Evolutionary conservation across 2,113 vertebrate species (phyloP).

Genomic region (Piprites chloris): DNA sequence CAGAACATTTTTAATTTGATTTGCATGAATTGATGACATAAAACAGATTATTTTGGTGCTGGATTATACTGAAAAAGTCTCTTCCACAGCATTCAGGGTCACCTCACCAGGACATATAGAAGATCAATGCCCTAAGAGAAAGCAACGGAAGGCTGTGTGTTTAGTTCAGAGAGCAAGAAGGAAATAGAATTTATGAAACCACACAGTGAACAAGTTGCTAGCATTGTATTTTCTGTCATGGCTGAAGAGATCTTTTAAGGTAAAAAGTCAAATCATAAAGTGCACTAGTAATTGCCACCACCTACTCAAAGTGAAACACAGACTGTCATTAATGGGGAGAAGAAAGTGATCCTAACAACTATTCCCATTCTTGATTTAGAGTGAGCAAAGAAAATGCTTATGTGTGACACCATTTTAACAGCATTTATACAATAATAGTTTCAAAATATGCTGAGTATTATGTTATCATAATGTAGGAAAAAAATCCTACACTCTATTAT

Average conservation of each 20-base stretch:
- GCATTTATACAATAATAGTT: neutral
- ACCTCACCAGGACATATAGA: neutral
- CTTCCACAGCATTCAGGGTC: neutral
- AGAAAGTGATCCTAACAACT: neutral
- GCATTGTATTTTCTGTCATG: accelerated
- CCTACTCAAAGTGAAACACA: neutral
- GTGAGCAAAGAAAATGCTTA: neutral
- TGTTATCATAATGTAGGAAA: neutral
- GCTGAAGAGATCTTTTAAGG: neutral
- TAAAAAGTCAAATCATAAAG: neutral
- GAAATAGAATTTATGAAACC: neutral
- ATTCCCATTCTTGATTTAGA: neutral
- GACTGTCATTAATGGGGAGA: neutral
- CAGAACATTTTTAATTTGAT: neutral
- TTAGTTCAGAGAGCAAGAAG: neutral
- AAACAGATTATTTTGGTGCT: neutral
- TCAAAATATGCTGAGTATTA: neutral
- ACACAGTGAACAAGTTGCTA: neutral
- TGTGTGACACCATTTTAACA: neutral
- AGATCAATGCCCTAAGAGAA: neutral
- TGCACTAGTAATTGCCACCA: neutral
- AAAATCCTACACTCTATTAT: accelerated
- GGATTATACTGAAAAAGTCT: neutral
- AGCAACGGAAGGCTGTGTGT: neutral
- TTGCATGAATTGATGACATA: neutral